Evolutionary conservation across 92 coral and sea anemone species (phyloP).

Genomic region (Muricea muricata): DNA sequence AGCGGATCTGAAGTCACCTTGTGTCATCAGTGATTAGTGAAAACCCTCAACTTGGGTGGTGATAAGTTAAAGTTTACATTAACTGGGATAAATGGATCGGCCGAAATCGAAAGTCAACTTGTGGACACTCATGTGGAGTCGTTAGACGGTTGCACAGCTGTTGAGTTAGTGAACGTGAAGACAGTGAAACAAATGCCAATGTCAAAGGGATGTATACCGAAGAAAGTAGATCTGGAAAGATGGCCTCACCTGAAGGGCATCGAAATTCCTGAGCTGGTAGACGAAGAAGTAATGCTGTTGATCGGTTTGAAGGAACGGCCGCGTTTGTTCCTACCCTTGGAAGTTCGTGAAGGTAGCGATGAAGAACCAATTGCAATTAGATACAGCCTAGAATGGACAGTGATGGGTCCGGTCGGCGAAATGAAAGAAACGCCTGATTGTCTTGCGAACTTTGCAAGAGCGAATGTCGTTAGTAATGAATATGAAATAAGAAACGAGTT

Average conservation of each 20-base stretch:
- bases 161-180: constrained; percentile 62
- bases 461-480: neutral
- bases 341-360: constrained; percentile 39
- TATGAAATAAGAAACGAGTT: neutral
- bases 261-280: constrained; percentile 38
- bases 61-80: constrained; percentile 56
- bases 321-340: constrained; percentile 65
- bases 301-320: constrained; percentile 64
- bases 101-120: constrained; percentile 43
- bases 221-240: constrained; percentile 33
- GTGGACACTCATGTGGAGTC: constrained; percentile 66
- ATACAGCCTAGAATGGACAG: constrained; percentile 77
- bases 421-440: constrained; percentile 36
- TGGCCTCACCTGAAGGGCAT: constrained; percentile 60
- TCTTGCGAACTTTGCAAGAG: constrained; percentile 44
- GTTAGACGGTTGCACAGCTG: constrained; percentile 51
- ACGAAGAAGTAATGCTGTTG: constrained; percentile 42
- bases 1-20: constrained; percentile 74
- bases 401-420: constrained; percentile 70
- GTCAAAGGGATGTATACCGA: constrained; percentile 53
- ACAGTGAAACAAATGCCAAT: constrained; percentile 72
- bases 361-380: constrained; percentile 58
- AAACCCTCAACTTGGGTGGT: constrained; percentile 50
- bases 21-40: constrained; percentile 62
- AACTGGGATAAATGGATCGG: constrained; percentile 69